Evolutionary conservation across 2,113 vertebrate genomes (phyloP).

Genomic region (Narcine bancroftii): DNA sequence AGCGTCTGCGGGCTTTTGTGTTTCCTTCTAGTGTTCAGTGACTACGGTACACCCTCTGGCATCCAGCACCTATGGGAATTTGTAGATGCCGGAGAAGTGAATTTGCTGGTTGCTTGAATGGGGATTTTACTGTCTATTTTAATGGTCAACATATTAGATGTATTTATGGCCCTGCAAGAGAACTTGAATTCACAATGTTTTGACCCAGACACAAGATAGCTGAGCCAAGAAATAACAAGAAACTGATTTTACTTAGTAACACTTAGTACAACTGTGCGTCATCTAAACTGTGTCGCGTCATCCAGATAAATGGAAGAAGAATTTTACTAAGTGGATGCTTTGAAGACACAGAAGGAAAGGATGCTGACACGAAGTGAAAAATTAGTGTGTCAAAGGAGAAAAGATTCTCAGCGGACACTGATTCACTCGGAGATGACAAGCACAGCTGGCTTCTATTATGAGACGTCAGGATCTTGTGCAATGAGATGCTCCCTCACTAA

Average conservation of each 20-base stretch:
- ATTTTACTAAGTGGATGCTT: neutral
- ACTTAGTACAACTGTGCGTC: neutral
- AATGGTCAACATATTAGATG: neutral
- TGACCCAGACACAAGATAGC: neutral
- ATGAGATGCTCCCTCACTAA: neutral
- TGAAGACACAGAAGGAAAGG: neutral
- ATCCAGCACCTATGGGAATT: too few species aligned
- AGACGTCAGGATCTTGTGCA: neutral
- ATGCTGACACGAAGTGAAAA: neutral
- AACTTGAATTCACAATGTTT: neutral
- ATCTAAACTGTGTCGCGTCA: neutral
- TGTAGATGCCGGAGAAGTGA: too few species aligned
- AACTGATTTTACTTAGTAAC: neutral
- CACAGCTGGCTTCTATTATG: neutral
- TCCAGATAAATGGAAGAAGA: neutral
- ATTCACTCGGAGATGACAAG: neutral
- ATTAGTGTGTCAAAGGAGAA: neutral
- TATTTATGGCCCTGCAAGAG: neutral
- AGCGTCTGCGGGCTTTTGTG: too few species aligned
- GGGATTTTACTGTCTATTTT: too few species aligned
- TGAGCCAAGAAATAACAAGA: too few species aligned
- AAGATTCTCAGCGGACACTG: neutral
- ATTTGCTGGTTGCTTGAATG: too few species aligned
- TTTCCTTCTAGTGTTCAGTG: too few species aligned
- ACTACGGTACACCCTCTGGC: too few species aligned